Percentiles rank a stretch among this genome's conserved stretches.
phyloP scores from a whole-genome alignment of 2,113 vertebrate species.

The Melanerpes aurifrons region DNA sequence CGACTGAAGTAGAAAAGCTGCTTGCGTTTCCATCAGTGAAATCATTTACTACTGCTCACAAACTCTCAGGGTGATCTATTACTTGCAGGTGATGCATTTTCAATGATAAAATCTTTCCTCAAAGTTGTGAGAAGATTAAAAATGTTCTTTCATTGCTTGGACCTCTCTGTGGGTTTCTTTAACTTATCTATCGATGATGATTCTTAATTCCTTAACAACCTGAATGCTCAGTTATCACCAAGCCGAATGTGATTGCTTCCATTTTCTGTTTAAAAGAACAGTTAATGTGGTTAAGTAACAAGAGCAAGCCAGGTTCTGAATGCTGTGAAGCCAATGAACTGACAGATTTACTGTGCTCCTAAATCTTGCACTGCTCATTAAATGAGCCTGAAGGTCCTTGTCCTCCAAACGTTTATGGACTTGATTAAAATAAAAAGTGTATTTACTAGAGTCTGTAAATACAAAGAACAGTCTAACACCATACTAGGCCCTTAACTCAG shows the following conservation, averaged over 20 bases:
- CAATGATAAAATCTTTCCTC: background rate
- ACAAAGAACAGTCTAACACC: background rate
- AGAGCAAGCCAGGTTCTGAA: background rate
- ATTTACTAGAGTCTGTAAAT: background rate
- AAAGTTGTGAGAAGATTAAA: conserved; percentile 1
- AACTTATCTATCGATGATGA: accelerated
- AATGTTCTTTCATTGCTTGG: background rate
- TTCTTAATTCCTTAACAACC: background rate
- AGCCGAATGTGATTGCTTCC: background rate
- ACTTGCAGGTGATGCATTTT: conserved; percentile 14
- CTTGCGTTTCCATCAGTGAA: conserved; percentile 1
- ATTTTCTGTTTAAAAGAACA: background rate
- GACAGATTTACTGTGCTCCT: background rate
- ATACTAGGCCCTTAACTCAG: background rate
- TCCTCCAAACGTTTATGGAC: background rate
- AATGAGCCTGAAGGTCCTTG: background rate
- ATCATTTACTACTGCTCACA: background rate
- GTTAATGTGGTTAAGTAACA: background rate
- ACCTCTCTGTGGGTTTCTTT: background rate
- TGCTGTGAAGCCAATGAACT: background rate
- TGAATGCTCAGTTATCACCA: background rate
- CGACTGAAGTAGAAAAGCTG: background rate
- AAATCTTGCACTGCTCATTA: background rate
- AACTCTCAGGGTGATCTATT: conserved; percentile 3
- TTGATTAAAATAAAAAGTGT: background rate